phyloP scores from a whole-genome alignment of 37 sponge, comb jelly and placozoan genomes.

The Theonella swinhoei region DNA sequence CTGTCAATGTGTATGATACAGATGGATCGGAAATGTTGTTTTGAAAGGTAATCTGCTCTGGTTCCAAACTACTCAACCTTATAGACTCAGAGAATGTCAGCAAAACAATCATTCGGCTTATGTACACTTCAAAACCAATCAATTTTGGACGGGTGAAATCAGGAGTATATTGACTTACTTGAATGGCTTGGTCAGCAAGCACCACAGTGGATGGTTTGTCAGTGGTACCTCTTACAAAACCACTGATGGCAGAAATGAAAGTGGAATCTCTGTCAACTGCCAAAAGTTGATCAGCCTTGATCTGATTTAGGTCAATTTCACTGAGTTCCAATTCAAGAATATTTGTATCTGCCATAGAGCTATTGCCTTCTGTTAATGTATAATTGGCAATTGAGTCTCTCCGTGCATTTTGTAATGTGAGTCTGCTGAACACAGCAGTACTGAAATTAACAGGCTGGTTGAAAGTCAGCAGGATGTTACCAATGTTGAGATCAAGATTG shows the following conservation, averaged over 20 bases:
- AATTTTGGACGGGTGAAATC: slow-evolving; percentile 78
- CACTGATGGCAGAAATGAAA: slow-evolving; percentile 74
- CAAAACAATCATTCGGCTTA: slow-evolving; percentile 55
- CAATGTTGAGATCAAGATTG: slow-evolving; percentile 72
- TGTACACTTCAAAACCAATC: slow-evolving; percentile 56
- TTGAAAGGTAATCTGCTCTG: slow-evolving; percentile 81
- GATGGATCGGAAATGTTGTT: slow-evolving; percentile 15
- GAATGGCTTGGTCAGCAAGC: slow-evolving; percentile 42
- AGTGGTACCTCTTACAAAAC: slow-evolving; percentile 61
- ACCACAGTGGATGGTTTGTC: slow-evolving; percentile 64
- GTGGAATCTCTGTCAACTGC: slow-evolving; percentile 64
- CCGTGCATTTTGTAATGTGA: slow-evolving; percentile 64
- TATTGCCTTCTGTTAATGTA: slow-evolving; percentile 58
- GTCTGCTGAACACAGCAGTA: slow-evolving; percentile 29
- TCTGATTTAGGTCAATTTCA: slow-evolving; percentile 57
- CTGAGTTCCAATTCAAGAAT: slow-evolving; percentile 33
- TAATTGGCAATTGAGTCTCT: slow-evolving; percentile 8
- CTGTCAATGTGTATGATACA: slow-evolving; percentile 50
- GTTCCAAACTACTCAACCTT: slow-evolving; percentile 67
- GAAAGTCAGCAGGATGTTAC: slow-evolving; percentile 67
- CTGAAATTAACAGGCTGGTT: slow-evolving; percentile 62
- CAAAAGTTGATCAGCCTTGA: slow-evolving; percentile 69
- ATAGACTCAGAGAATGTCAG: slow-evolving; percentile 88
- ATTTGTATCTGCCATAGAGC: slow-evolving; percentile 12
- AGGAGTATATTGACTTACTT: slow-evolving; percentile 69